Evolutionary conservation across 2,797 vertebrate species (phyloP), one percentile per base, ranked within the genome.

Genomic region (Carcharodon carcharias): DNA sequence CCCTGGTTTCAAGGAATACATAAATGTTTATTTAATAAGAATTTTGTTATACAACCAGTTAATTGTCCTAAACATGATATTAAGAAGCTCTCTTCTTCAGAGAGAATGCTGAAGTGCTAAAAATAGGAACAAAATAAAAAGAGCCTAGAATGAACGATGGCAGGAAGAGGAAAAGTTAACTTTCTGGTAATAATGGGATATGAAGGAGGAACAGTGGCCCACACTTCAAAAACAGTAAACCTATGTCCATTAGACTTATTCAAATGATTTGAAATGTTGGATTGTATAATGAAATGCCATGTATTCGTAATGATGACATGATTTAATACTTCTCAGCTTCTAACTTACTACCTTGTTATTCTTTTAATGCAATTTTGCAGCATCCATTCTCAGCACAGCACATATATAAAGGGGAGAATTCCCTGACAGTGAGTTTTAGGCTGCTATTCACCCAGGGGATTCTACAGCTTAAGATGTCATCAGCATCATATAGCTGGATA

Each of bases 71-170:
- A 95, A 95, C 96, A 96, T 96, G 96, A 97, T 96, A 96, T 96
- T 85, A 80, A 96, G 61, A 95, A 91, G 96, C 96, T 96, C 96
- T 96, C 71, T 96, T 96, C 96, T 96, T 96, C 96, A 96, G 77
- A 96, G 97, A 97, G 97, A 96, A 45, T 54, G 97, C 97, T 97
- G 96, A 89, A 93, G 96, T 80, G 73, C 77, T 18, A 67, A 77
- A 96, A 14, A 88, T 96, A 94, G 63, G 26, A 31, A n/a, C 28
- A 35, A 61, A 82, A 8, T 67, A 93, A 96, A 40, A 96, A 12
- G 35, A 50, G 5, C 82, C 73, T 18, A 50, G 45, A 85, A 6
- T 23, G 82, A 85, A 45, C 50, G 80, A 85, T 6, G 21, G 80
- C 5, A 26, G 45, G 45, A 50, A 23, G 16, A 21, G 6, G 82